These are phyloP conservation scores for Drosophila saltans DNA, from an alignment of 1,140 invertebrate genomes.

Conservation along the genomic window DNA sequence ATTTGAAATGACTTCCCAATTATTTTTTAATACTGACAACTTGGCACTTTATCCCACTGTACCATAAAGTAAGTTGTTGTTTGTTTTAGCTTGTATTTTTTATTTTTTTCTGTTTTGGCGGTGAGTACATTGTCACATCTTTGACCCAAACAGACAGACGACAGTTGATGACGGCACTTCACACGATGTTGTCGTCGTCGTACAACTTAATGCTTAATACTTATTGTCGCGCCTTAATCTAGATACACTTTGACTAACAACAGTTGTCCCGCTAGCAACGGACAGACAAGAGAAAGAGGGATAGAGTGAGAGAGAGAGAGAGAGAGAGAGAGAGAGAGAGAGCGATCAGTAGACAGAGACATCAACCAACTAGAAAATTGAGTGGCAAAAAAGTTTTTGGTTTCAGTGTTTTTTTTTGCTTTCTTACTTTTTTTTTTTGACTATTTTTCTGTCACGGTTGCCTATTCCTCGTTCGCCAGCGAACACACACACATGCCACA, in stretches of 20 bases:
- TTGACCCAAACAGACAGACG: slow-evolving; percentile 37
- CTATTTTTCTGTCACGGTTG: slow-evolving; percentile 59
- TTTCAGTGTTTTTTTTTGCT: slow-evolving; percentile 19
- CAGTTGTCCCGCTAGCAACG: slow-evolving; percentile 15
- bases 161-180: slow-evolving; percentile 58
- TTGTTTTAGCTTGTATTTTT: neutral
- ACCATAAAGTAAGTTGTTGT: neutral
- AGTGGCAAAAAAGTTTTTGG: slow-evolving; percentile 66
- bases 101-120: neutral
- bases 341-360: slow-evolving; percentile 32
- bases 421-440: slow-evolving; percentile 29
- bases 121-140: slow-evolving; percentile 40
- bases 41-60: slow-evolving; percentile 24
- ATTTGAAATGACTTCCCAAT: too few relatives aligned
- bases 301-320: slow-evolving; percentile 19
- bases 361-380: slow-evolving; percentile 62
- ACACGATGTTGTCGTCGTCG: slow-evolving; percentile 64
- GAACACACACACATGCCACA: slow-evolving; percentile 37
- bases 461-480: slow-evolving; percentile 26
- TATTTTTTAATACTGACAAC: too few relatives aligned
- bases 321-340: slow-evolving; percentile 37
- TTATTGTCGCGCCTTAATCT: slow-evolving; percentile 82
- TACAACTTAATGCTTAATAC: slow-evolving; percentile 79
- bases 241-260: slow-evolving; percentile 79
- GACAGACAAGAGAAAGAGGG: too few relatives aligned